phyloP scores from a whole-genome alignment of 2,113 vertebrate genomes.

The Murina feae region DNA sequence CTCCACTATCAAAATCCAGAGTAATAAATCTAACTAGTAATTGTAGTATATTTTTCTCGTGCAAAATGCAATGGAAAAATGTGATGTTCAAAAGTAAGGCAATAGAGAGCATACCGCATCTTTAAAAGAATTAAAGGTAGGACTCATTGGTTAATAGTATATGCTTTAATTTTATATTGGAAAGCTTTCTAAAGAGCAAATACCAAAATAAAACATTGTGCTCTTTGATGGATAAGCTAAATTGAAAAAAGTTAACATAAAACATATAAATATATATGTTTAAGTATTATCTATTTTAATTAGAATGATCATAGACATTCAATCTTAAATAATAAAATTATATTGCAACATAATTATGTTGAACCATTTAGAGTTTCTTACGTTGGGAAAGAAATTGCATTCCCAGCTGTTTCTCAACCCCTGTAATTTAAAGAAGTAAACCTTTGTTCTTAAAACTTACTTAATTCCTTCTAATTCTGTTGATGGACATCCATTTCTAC shows the following conservation, averaged over 20 bases:
- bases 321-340: conserved; percentile 73
- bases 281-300: conserved; percentile 74
- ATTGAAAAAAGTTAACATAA: conserved; percentile 68
- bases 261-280: conserved; percentile 53
- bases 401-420: conserved; percentile 83
- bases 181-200: conserved; percentile 56
- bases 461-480: conserved; percentile 84
- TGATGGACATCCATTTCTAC: conserved; percentile 86
- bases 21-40: conserved; percentile 49
- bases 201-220: conserved; percentile 65
- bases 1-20: conserved; percentile 40
- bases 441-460: conserved; percentile 85
- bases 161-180: conserved; percentile 46
- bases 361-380: conserved; percentile 73
- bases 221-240: conserved; percentile 55
- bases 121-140: conserved; percentile 46
- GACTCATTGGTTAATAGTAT: conserved; percentile 44
- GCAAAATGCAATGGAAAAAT: conserved; percentile 49
- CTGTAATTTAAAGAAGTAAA: conserved; percentile 86
- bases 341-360: conserved; percentile 80
- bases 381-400: conserved; percentile 79
- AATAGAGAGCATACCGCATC: conserved; percentile 5
- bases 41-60: conserved; percentile 43
- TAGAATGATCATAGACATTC: conserved; percentile 74
- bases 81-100: conserved; percentile 14